Evolutionary conservation across 2,113 vertebrate genomes (phyloP).

Genomic region (Panthera tigris): DNA sequence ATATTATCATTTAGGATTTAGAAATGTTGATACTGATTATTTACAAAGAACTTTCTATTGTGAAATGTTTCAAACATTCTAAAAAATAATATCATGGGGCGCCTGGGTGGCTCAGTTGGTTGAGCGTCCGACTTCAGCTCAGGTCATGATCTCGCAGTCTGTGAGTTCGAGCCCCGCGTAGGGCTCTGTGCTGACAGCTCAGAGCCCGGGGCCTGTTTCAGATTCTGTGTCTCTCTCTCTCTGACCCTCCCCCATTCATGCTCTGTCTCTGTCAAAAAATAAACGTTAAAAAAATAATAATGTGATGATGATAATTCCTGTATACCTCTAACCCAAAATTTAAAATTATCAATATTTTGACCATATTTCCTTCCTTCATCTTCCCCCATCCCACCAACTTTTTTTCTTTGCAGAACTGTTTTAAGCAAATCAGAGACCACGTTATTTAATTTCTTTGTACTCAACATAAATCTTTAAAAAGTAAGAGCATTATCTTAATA

Average conservation of each 20-base stretch:
- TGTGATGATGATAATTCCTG: not conserved
- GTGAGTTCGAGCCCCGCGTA: too few species aligned
- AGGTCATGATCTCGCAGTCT: too few species aligned
- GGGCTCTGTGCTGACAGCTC: too few species aligned
- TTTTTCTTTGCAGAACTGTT: not conserved
- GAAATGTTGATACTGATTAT: not conserved
- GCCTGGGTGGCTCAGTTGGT: too few species aligned
- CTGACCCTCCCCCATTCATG: too few species aligned
- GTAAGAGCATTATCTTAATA: not conserved
- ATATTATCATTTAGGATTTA: not conserved
- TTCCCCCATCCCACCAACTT: not conserved
- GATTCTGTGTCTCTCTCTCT: too few species aligned
- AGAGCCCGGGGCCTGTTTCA: accelerated
- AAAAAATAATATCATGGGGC: not conserved
- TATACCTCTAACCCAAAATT: not conserved
- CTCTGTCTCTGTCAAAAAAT: too few species aligned
- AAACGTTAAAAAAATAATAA: too few species aligned
- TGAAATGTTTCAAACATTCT: not conserved
- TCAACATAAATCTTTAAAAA: not conserved
- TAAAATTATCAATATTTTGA: slow-evolving; percentile 2
- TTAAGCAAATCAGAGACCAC: not conserved
- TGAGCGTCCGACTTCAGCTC: too few species aligned
- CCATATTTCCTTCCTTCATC: not conserved
- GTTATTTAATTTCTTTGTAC: not conserved
- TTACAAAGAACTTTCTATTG: not conserved